Percentiles rank a stretch among this genome's conserved stretches.
Conservation (phyloP, 2,888 invertebrate species). For the Hydroisotoma schaefferi region DNA sequence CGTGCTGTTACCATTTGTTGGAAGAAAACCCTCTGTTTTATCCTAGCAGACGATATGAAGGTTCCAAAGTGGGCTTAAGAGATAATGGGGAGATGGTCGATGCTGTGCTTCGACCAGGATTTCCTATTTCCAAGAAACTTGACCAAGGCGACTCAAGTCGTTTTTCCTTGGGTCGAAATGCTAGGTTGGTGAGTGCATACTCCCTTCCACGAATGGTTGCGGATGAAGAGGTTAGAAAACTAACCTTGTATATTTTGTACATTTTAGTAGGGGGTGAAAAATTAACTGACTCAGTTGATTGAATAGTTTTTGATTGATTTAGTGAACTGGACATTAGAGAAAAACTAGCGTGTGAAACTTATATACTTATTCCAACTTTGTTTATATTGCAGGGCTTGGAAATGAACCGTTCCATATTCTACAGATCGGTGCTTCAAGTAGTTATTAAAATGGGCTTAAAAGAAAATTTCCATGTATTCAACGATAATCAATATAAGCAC, state of each 20-base stretch:
- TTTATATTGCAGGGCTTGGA: conserved; percentile 43
- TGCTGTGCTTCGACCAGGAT: conserved; percentile 55
- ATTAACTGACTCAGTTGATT: too few relatives aligned
- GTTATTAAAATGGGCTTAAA: conserved; percentile 55
- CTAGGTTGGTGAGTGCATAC: conserved; percentile 81
- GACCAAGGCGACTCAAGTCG: conserved; percentile 47
- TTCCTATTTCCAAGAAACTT: conserved; percentile 66
- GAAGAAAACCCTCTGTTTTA: conserved; percentile 57
- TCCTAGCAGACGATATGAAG: conserved; percentile 16
- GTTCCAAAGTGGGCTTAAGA: conserved; percentile 9
- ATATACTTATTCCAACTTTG: too few relatives aligned
- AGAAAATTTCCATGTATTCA: conserved; percentile 40
- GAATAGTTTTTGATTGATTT: too few relatives aligned
- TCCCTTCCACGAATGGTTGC: conserved; percentile 67
- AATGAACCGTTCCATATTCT: conserved; percentile 66
- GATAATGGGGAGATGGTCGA: background rate
- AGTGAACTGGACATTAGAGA: too few relatives aligned
- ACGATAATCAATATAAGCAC: conserved; percentile 55
- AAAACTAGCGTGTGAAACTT: too few relatives aligned
- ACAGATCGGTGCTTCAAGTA: conserved; percentile 67
- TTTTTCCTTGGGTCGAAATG: conserved; percentile 65
- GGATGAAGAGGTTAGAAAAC: conserved; percentile 53
- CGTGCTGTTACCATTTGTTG: conserved; percentile 85
- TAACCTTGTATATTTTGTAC: background rate
- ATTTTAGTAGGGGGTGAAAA: conserved; percentile 4